Evolutionary conservation across 2,113 vertebrate genomes (phyloP).

Genomic region (Scolopax mira): DNA sequence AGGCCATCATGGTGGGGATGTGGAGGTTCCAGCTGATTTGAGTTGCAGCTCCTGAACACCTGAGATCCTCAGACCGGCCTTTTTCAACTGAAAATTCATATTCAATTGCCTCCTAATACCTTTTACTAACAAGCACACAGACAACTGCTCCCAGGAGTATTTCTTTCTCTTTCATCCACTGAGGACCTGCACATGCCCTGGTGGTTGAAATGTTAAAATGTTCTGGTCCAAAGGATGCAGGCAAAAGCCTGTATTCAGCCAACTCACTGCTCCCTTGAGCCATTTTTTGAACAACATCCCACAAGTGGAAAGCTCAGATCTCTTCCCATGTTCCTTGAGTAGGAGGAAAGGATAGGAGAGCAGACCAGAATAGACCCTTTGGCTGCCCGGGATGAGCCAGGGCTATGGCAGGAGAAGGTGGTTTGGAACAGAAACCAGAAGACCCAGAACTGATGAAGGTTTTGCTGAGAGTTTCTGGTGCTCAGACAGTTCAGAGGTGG

Average conservation of each 20-base stretch:
- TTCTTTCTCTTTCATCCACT: neutral
- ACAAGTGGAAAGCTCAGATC: fast-evolving
- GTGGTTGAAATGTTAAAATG: neutral
- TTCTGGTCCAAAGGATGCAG: neutral
- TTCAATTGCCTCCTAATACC: neutral
- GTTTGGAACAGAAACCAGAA: neutral
- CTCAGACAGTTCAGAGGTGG: neutral
- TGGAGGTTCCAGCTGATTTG: neutral
- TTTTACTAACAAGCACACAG: neutral
- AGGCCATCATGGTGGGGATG: neutral
- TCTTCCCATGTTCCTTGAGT: neutral
- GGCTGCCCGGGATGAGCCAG: neutral
- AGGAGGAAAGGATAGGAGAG: neutral
- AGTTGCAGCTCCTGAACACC: neutral
- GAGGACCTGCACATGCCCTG: neutral
- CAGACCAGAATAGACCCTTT: neutral
- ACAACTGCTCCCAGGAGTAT: fast-evolving
- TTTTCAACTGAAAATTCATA: neutral
- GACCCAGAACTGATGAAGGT: neutral
- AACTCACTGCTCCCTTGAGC: neutral
- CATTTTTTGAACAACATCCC: neutral
- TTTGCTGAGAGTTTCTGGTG: neutral
- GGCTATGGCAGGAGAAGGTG: neutral
- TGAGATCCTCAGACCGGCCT: neutral
- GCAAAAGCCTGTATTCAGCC: neutral